phyloP scores from a whole-genome alignment of 2,797 vertebrate genomes.

The Alcedo quadribrachys region DNA sequence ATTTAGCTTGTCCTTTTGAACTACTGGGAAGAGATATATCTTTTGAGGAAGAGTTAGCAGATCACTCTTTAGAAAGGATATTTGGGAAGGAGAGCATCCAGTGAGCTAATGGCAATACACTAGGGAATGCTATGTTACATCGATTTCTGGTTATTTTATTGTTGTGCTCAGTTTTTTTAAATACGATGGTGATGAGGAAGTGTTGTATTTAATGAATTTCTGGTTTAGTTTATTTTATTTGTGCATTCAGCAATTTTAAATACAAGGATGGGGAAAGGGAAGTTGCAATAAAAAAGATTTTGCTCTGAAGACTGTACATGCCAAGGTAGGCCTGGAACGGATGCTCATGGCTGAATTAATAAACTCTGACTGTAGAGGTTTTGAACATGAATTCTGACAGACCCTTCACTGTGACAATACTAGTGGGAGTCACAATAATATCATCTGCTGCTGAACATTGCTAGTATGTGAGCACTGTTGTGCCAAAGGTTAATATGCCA shows the following conservation, averaged over 20 bases:
- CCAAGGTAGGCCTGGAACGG: neutral
- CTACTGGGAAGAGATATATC: neutral
- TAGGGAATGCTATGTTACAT: neutral
- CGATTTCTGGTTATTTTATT: neutral
- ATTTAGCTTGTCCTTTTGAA: neutral
- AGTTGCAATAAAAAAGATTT: conserved; percentile 28
- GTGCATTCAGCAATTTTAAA: conserved; percentile 4
- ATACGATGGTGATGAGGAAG: neutral
- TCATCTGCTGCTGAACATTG: conserved; percentile 55
- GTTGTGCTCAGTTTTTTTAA: neutral
- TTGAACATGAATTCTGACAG: conserved; percentile 57
- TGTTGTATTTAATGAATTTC: neutral
- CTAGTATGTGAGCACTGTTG: conserved; percentile 19
- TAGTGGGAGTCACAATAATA: conserved; percentile 34
- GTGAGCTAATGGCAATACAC: neutral
- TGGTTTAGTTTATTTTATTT: neutral
- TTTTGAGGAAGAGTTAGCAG: conserved; percentile 21
- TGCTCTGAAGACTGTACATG: conserved; percentile 22
- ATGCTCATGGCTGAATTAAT: conserved; percentile 55
- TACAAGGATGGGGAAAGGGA: neutral
- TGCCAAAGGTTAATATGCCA: conserved; percentile 68
- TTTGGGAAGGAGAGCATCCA: conserved; percentile 22
- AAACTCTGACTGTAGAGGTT: conserved; percentile 46
- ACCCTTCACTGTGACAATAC: conserved; percentile 56
- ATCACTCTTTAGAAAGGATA: neutral